phyloP scores from a whole-genome alignment of 2,888 invertebrate genomes.

The Rhingia rostrata region DNA sequence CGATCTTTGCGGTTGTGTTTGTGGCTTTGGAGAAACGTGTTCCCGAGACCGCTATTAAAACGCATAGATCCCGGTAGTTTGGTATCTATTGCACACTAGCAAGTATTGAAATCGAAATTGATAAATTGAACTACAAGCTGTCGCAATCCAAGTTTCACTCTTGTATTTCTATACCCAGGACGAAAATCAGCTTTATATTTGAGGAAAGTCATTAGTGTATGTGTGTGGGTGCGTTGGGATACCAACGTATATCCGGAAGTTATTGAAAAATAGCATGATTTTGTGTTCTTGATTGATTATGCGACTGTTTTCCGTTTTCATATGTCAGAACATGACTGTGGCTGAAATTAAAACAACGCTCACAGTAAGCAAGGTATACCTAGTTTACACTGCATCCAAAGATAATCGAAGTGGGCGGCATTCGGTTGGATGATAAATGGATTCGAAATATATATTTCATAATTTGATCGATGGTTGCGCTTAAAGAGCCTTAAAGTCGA shows the following conservation, averaged over 20 bases:
- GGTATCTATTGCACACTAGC: constrained; percentile 46
- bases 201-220: constrained; percentile 1
- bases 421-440: constrained; percentile 39
- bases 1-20: constrained; percentile 41
- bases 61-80: background rate
- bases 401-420: constrained; percentile 1
- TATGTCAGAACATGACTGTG: background rate
- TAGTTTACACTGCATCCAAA: no score
- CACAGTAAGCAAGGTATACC: constrained; percentile 16
- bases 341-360: constrained; percentile 38
- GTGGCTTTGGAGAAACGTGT: constrained; percentile 30
- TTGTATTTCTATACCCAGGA: background rate
- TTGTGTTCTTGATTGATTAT: constrained; percentile 61
- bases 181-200: constrained; percentile 18
- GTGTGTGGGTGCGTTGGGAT: constrained; percentile 12
- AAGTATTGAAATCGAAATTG: constrained; percentile 65
- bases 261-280: constrained; percentile 60
- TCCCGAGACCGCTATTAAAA: background rate
- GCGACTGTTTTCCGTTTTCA: background rate
- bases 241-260: constrained; percentile 43
- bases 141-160: constrained; percentile 42
- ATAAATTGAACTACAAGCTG: constrained; percentile 49
- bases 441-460: constrained; percentile 53
- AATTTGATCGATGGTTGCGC: constrained; percentile 51
- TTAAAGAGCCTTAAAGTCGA: constrained; percentile 19